phyloP scores from a whole-genome alignment of 2,113 vertebrate species.

The Poeciliopsis occidentalis region DNA sequence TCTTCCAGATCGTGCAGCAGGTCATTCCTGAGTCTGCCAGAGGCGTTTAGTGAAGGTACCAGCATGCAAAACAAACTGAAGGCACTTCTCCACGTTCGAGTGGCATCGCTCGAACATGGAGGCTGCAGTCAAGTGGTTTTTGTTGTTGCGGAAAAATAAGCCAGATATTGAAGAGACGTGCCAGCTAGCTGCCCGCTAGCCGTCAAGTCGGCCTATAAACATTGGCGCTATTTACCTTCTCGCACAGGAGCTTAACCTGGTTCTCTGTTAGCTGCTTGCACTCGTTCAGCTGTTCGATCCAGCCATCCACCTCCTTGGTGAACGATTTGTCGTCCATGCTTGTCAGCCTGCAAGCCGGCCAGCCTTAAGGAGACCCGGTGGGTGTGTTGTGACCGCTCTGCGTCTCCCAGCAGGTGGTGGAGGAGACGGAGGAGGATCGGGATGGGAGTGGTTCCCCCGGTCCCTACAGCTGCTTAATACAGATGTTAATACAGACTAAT shows the following conservation, averaged over 20 bases:
- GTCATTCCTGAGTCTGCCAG: background rate
- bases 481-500: no score
- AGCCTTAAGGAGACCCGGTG: constrained; percentile 24
- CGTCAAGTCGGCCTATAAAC: background rate
- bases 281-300: constrained; percentile 95
- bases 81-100: constrained; percentile 58
- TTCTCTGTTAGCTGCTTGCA: constrained; percentile 94
- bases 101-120: constrained; percentile 2
- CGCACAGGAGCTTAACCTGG: constrained; percentile 94
- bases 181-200: background rate
- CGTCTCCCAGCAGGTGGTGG: constrained; percentile 24
- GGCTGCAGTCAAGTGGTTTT: constrained; percentile 41
- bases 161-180: background rate
- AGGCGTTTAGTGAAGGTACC: no score
- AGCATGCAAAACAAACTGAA: no score
- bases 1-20: background rate
- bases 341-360: constrained; percentile 50
- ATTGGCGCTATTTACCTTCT: constrained; percentile 83
- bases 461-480: no score
- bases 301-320: constrained; percentile 95
- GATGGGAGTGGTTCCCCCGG: background rate
- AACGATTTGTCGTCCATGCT: constrained; percentile 94
- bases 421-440: background rate
- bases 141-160: constrained; percentile 19
- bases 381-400: constrained; percentile 19